A percentile compares a stretch with the other conserved stretches of the same genome.
phyloP scores from a whole-genome alignment of 2,113 vertebrate genomes.

The Vicugna pacos region DNA sequence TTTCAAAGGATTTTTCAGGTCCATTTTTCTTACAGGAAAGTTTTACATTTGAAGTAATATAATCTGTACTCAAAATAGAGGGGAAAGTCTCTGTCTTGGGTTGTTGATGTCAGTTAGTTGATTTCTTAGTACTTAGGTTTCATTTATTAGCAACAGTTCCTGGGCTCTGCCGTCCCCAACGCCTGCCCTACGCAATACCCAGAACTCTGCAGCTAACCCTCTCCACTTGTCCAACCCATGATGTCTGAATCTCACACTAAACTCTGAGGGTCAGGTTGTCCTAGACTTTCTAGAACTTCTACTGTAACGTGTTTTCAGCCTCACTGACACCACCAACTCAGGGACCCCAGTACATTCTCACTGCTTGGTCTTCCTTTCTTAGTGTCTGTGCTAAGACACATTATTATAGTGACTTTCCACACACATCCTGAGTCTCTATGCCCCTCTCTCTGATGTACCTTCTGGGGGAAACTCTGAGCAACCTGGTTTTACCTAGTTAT shows the following conservation, averaged over 20 bases:
- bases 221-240: neutral
- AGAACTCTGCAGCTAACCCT: neutral
- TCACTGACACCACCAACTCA: neutral
- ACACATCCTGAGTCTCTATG: neutral
- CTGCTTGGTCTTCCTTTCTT: neutral
- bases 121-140: neutral
- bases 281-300: neutral
- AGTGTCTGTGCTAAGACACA: neutral
- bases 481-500: neutral
- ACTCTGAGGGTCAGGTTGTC: neutral
- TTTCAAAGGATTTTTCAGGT: constrained; percentile 42
- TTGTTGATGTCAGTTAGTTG: neutral
- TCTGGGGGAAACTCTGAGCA: neutral
- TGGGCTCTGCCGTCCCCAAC: neutral
- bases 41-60: constrained; percentile 19
- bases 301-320: neutral
- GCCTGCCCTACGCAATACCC: neutral
- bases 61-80: constrained; percentile 16
- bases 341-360: neutral
- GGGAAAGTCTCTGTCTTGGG: neutral
- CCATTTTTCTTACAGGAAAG: constrained; percentile 47
- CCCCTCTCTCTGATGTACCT: neutral
- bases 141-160: neutral
- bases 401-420: neutral
- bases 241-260: neutral